phyloP scores from a whole-genome alignment of 2,888 invertebrate species.

The Trachelus tabidus region DNA sequence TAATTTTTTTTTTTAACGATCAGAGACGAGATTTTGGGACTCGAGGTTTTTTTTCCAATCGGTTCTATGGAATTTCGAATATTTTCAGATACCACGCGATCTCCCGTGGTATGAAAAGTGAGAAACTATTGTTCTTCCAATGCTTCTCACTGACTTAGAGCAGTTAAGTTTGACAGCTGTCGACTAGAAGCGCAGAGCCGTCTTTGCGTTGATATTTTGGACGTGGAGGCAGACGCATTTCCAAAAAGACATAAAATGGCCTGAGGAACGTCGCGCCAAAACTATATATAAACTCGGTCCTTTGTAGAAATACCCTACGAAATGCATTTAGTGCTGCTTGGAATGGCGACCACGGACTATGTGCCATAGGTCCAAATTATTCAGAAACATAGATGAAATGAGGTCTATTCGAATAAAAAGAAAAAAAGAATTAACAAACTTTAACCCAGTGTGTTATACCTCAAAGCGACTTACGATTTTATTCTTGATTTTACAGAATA shows the following conservation, averaged over 20 bases:
- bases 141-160: not conserved
- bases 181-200: not conserved
- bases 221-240: slow-evolving; percentile 45
- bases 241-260: slow-evolving; percentile 58
- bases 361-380: not conserved
- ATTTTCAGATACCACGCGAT: not conserved
- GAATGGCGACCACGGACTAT: not conserved
- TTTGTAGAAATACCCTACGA: slow-evolving; percentile 49
- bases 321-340: slow-evolving; percentile 21
- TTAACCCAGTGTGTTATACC: not conserved
- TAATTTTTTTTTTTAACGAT: not conserved
- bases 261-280: slow-evolving; percentile 53
- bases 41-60: not conserved
- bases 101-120: not conserved
- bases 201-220: slow-evolving; percentile 30
- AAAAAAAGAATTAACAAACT: not conserved
- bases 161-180: not conserved
- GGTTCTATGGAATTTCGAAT: not conserved
- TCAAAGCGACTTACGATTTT: not conserved
- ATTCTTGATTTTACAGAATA: not conserved
- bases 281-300: slow-evolving; percentile 61
- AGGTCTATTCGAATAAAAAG: not conserved
- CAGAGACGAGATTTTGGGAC: not conserved
- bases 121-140: not conserved
- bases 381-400: not conserved